Evolutionary conservation across 2,113 vertebrate species (phyloP).

Genomic region (Megaleporinus macrocephalus): DNA sequence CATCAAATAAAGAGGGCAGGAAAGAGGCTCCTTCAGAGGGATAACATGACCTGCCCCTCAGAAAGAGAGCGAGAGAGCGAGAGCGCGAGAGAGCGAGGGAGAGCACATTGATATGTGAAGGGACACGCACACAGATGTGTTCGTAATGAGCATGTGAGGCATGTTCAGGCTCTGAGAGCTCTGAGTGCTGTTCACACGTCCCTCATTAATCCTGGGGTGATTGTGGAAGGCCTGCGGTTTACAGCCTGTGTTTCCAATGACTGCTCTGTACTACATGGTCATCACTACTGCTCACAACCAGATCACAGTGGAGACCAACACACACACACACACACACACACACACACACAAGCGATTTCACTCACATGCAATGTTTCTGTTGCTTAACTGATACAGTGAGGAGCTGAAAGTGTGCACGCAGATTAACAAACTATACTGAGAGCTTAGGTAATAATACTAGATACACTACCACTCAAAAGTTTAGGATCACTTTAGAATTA

Average conservation of each 20-base stretch:
- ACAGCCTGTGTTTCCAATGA: conserved; percentile 24
- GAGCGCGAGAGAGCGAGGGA: too few relatives aligned
- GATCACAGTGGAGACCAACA: neutral
- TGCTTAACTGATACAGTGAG: too few relatives aligned
- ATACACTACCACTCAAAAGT: too few relatives aligned
- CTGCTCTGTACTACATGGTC: conserved; percentile 18
- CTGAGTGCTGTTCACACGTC: conserved; percentile 64
- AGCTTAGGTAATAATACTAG: too few relatives aligned
- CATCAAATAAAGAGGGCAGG: conserved; percentile 67
- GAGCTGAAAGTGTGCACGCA: too few relatives aligned
- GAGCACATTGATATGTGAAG: conserved; percentile 55
- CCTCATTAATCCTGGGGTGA: conserved; percentile 72
- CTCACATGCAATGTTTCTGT: neutral
- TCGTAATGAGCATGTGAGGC: conserved; percentile 67
- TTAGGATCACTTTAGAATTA: too few relatives aligned
- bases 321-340: neutral
- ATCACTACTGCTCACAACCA: conserved; percentile 12
- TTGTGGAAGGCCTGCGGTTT: conserved; percentile 31
- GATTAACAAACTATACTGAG: too few relatives aligned
- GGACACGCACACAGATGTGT: neutral
- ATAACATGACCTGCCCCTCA: conserved; percentile 71
- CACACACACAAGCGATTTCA: neutral
- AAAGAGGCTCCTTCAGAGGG: conserved; percentile 71
- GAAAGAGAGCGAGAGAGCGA: neutral
- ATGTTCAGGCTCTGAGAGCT: conserved; percentile 42